phyloP scores from a whole-genome alignment of 2,888 invertebrate genomes.

The Mimas tiliae region DNA sequence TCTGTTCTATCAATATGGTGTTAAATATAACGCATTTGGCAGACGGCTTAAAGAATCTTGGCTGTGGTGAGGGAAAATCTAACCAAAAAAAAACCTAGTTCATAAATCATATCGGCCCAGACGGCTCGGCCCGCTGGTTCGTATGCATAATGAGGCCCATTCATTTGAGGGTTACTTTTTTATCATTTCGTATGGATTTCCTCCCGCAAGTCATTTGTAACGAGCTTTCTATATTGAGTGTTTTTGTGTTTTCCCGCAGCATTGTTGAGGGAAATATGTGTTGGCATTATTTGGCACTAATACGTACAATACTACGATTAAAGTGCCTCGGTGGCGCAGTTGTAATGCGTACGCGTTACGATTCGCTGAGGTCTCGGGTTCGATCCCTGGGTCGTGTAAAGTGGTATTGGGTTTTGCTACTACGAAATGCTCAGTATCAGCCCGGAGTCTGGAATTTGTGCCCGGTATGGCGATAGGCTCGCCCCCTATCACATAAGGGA shows the following conservation, averaged over 20 bases:
- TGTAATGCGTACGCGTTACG: no score
- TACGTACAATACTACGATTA: no score
- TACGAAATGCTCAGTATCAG: no score
- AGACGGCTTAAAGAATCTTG: constrained; percentile 59
- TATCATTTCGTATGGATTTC: constrained; percentile 56
- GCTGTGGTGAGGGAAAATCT: constrained; percentile 60
- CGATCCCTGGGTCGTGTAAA: no score
- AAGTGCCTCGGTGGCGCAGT: no score
- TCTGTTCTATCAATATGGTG: constrained; percentile 75
- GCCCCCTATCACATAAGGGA: no score
- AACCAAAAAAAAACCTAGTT: constrained; percentile 70
- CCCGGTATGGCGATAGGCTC: no score
- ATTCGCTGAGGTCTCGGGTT: no score
- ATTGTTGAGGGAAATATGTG: constrained; percentile 28
- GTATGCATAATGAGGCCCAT: constrained; percentile 73
- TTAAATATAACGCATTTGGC: constrained; percentile 66
- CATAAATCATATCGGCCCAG: constrained; percentile 75
- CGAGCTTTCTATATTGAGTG: constrained; percentile 37
- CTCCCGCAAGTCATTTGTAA: constrained; percentile 43
- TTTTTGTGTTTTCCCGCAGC: constrained; percentile 26
- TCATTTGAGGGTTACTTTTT: constrained; percentile 70
- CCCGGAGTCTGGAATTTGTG: no score
- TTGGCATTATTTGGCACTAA: background rate
- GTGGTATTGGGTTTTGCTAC: no score
- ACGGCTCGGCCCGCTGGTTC: constrained; percentile 66